Percentiles rank a stretch among this genome's conserved stretches.
phyloP scores from a whole-genome alignment of 2,888 invertebrate genomes.

The Bembecia ichneumoniformis region DNA sequence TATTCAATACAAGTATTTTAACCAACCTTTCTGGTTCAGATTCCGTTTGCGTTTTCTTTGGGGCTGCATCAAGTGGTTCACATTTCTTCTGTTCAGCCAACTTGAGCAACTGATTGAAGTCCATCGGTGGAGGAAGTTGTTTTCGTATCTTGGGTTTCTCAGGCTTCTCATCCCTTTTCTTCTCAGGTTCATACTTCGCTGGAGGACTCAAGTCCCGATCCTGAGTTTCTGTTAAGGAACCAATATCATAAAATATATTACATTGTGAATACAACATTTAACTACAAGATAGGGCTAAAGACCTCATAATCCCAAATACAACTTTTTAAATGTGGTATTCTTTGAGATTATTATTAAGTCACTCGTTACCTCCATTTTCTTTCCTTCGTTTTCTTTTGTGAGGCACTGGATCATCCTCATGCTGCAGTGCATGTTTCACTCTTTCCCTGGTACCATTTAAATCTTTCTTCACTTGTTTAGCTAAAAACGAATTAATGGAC shows the following conservation, averaged over 20 bases:
- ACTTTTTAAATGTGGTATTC: constrained; percentile 4
- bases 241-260: constrained; percentile 4
- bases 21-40: constrained; percentile 74
- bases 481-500: constrained; percentile 21
- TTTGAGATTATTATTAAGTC: constrained; percentile 25
- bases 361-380: constrained; percentile 36
- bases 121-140: constrained; percentile 80
- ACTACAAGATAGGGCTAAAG: not conserved
- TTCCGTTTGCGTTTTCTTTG: constrained; percentile 47
- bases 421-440: constrained; percentile 83
- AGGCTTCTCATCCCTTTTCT: constrained; percentile 51
- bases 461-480: constrained; percentile 46
- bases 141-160: constrained; percentile 74
- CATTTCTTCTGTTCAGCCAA: constrained; percentile 87
- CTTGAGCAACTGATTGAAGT: constrained; percentile 84
- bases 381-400: constrained; percentile 70
- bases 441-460: constrained; percentile 78
- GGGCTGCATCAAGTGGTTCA: constrained; percentile 76
- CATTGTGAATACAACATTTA: not conserved
- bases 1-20: too few species aligned
- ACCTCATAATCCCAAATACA: not conserved
- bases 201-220: constrained; percentile 43
- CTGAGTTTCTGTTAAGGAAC: constrained; percentile 6
- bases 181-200: constrained; percentile 49
- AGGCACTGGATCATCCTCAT: constrained; percentile 80